Conservation (phyloP, 2,113 vertebrate genomes). For the Brachionichthys hirsutus region DNA sequence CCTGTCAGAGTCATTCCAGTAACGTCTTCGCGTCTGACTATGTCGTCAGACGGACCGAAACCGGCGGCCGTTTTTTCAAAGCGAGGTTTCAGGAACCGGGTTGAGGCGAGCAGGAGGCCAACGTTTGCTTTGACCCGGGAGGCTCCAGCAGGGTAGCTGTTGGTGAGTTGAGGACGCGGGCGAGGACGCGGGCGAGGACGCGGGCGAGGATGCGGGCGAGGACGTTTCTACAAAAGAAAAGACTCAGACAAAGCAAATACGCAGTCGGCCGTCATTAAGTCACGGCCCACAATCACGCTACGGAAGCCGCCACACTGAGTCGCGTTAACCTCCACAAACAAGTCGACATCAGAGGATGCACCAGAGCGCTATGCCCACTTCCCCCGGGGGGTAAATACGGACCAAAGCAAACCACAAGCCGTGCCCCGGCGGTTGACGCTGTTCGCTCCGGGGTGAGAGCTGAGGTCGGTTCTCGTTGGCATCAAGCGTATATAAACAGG, state of each 20-base stretch:
- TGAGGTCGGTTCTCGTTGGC: constrained; percentile 66
- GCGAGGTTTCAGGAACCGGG: constrained; percentile 34
- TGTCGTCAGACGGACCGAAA: too few species aligned
- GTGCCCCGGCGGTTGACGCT: constrained; percentile 68
- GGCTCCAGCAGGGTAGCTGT: constrained; percentile 35
- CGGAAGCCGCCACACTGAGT: constrained; percentile 40
- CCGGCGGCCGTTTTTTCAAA: constrained; percentile 6
- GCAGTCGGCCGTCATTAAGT: too few species aligned
- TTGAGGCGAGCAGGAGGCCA: constrained; percentile 23
- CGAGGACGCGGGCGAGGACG: constrained; percentile 31
- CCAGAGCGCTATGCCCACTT: constrained; percentile 65
- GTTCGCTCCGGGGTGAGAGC: constrained; percentile 69
- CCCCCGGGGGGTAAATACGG: constrained; percentile 60
- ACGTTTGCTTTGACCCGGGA: constrained; percentile 64
- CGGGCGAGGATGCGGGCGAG: too few species aligned
- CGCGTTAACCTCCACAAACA: constrained; percentile 54
- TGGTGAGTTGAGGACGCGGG: constrained; percentile 42
- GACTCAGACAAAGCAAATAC: too few species aligned
- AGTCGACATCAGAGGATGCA: constrained; percentile 53
- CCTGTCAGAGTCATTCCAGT: too few species aligned
- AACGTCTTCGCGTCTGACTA: too few species aligned
- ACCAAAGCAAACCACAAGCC: constrained; percentile 61
- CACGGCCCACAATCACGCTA: constrained; percentile 32
- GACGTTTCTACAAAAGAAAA: not conserved
- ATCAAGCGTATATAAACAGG: constrained; percentile 73